A percentile compares a stretch with the other conserved stretches of the same genome.
Conservation (phyloP, 2,113 vertebrate genomes). For the Labrus mixtus region DNA sequence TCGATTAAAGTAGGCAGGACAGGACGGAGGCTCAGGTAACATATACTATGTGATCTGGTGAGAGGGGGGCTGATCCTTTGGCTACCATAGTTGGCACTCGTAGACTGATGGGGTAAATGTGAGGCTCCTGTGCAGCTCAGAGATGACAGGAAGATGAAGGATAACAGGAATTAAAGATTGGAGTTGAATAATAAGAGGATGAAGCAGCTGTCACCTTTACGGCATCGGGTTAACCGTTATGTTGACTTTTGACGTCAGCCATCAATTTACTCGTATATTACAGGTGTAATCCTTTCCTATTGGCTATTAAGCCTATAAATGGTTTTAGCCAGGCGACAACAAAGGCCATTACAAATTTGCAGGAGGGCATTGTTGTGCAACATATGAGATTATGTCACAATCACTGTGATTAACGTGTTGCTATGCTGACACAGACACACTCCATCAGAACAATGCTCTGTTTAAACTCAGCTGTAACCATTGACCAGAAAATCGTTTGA, state of each 20-base stretch:
- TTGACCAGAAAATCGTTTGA: background rate
- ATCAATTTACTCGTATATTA: background rate
- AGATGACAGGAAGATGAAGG: conserved; percentile 12
- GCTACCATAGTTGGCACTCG: background rate
- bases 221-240: conserved; percentile 7
- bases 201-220: background rate
- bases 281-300: conserved; percentile 20
- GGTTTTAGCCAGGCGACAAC: background rate
- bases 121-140: conserved; percentile 1
- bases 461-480: conserved; percentile 8
- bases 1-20: conserved; percentile 10
- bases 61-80: conserved; percentile 5
- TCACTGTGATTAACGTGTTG: conserved; percentile 5
- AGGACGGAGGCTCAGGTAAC: background rate
- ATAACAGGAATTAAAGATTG: conserved; percentile 49
- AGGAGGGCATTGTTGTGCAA: background rate
- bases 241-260: background rate
- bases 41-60: background rate
- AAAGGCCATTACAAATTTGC: background rate
- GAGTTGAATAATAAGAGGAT: conserved; percentile 7
- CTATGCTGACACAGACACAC: background rate
- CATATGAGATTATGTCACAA: background rate
- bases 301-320: background rate
- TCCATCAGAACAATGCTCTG: background rate
- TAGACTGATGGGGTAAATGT: background rate